These are phyloP conservation scores for Luffia ferchaultella DNA, from an alignment of 2,888 invertebrate species.

Conservation along the genomic window DNA sequence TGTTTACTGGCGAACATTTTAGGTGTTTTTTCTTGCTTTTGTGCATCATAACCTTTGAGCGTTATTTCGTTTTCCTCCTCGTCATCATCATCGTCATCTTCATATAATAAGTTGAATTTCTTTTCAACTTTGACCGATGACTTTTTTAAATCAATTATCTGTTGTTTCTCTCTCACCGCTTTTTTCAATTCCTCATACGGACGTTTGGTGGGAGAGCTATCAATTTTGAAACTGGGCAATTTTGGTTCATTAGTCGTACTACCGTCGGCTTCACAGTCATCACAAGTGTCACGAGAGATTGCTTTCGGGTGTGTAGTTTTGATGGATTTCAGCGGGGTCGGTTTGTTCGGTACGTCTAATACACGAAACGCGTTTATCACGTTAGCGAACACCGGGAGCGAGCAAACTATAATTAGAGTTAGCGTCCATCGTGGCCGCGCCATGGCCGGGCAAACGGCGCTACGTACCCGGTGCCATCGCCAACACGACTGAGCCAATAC, in stretches of 20 bases:
- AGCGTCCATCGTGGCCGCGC: slow-evolving; percentile 52
- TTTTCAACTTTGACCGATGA: slow-evolving; percentile 21
- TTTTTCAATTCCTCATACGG: slow-evolving; percentile 36
- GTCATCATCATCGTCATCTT: slow-evolving; percentile 26
- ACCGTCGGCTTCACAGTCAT: slow-evolving; percentile 43
- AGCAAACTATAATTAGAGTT: slow-evolving; percentile 53
- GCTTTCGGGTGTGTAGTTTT: slow-evolving; percentile 29
- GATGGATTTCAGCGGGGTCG: slow-evolving; percentile 24
- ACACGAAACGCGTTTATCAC: slow-evolving; percentile 63
- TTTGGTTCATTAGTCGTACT: slow-evolving; percentile 33
- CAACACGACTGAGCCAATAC: slow-evolving; percentile 22
- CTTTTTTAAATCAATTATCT: slow-evolving; percentile 21
- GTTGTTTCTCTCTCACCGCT: slow-evolving; percentile 33
- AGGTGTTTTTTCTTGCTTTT: too few relatives aligned
- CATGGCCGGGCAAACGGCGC: slow-evolving; percentile 40
- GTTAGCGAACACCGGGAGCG: slow-evolving; percentile 51
- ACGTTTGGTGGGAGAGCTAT: slow-evolving; percentile 33
- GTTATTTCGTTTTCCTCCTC: slow-evolving; percentile 13
- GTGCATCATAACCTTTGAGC: too few relatives aligned
- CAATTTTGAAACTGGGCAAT: slow-evolving; percentile 39
- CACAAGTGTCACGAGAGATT: slow-evolving; percentile 27
- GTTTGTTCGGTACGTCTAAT: slow-evolving; percentile 46
- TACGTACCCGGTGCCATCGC: slow-evolving; percentile 57
- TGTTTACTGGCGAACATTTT: too few relatives aligned
- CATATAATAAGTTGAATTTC: slow-evolving; percentile 25